Base-by-base conservation (phyloP, 2,797 vertebrate genomes). In the Poeciliopsis gracilis region DNA sequence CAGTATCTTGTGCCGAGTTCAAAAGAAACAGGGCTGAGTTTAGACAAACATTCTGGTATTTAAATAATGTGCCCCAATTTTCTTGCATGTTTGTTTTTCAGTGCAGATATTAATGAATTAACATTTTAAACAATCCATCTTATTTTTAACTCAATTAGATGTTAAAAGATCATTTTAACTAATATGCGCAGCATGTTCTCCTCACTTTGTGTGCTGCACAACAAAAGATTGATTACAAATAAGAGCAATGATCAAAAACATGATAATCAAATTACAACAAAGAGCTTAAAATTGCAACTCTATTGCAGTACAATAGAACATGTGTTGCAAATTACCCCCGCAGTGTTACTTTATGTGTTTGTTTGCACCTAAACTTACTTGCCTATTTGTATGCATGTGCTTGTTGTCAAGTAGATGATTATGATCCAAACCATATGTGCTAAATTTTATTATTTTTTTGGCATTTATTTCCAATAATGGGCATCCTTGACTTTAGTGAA, bases 141-240 rank as follows among this genome's bases (percentile, higher is more conserved):
- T 96, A 95, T 96, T 96, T 96, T 96, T 96, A 95, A 94, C 95
- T 94, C 90, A 95, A 94, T 96, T 95, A 94, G 82, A 91, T 91
- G 94, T 80, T 95, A 96, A 96, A 95, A 91, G 95, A 92, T 94
- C 92, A 94, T 93, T 95, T 95, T 95, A 94, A 93, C n/a, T 95
- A 93, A 95, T 85, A 90, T 80, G 85, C 86, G 77, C 77, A 61
- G 81, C 81, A 80, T 93, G 90, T 93, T 94, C 91, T 91, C 83
- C 77, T 89, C 94, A 93, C 95, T 95, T 96, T 96, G 95, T 96
- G 94, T 89, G 15, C 86, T 83, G 88, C 82, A 94, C 92, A 95
- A 94, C 92, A 94, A 93, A 95, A 95, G 84, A 94, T 94, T 93
- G 94, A 94, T 95, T 94, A 91, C 93, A 94, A 95, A 95, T 93